Percentiles rank a stretch among this genome's conserved stretches.
Conservation (phyloP, 2,888 invertebrate genomes). For the Maniola hyperantus region DNA sequence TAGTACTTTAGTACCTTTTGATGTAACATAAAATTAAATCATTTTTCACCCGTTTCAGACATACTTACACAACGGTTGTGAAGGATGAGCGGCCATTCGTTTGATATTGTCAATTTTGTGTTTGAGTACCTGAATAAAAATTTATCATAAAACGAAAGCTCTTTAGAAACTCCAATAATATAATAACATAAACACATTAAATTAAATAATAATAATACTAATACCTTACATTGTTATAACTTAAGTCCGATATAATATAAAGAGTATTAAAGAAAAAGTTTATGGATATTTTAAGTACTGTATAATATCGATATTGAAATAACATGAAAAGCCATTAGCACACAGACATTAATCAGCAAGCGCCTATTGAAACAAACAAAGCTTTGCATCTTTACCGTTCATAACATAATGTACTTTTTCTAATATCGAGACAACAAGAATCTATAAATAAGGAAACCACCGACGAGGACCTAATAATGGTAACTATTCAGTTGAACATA, state of each 20-base stretch:
- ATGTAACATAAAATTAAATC: background rate
- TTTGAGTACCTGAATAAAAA: conserved; percentile 90
- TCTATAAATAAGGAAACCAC: conserved; percentile 31
- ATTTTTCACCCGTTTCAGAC: conserved; percentile 9
- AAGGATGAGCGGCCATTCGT: conserved; percentile 97
- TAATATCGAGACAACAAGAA: conserved; percentile 23
- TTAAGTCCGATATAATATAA: conserved; percentile 23
- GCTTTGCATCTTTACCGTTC: conserved; percentile 15
- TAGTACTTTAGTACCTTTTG: background rate
- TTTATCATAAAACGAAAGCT: conserved; percentile 6
- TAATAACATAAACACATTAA: conserved; percentile 10
- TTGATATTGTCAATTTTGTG: conserved; percentile 97
- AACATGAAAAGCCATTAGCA: conserved; percentile 40
- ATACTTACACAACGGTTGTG: conserved; percentile 96
- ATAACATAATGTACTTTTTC: background rate
- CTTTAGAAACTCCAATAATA: conserved; percentile 36
- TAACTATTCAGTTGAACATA: too few species aligned
- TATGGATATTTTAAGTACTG: background rate
- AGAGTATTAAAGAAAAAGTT: conserved; percentile 1
- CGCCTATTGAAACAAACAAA: conserved; percentile 29
- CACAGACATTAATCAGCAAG: conserved; percentile 31
- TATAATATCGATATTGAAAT: conserved; percentile 20
- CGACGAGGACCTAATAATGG: conserved; percentile 29
- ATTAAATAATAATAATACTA: conserved; percentile 34
- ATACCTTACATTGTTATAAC: background rate